A percentile compares a stretch with the other conserved stretches of the same genome.
These are phyloP conservation scores for Oncopodura yosiiana DNA, from an alignment of 1,140 invertebrate species.

Conservation along the genomic window DNA sequence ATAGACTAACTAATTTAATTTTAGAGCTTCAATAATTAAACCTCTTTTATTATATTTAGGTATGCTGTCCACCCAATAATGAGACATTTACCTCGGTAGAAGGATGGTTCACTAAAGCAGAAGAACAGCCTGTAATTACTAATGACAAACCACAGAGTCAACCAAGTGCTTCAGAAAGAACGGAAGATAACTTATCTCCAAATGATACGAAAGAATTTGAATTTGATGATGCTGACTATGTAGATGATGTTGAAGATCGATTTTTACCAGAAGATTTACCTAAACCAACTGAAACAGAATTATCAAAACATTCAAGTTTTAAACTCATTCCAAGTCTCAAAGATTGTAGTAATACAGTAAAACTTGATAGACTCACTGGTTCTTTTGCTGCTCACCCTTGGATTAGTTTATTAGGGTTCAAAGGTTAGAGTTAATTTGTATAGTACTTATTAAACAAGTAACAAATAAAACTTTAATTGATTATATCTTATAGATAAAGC, in stretches of 20 bases:
- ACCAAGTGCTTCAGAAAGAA: not conserved
- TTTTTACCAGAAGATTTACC: not conserved
- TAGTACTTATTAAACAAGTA: not conserved
- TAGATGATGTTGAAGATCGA: not conserved
- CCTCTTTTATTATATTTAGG: not conserved
- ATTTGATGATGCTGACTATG: too few species aligned
- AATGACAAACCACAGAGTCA: not conserved
- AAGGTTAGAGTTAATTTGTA: not conserved
- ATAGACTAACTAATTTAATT: too few species aligned
- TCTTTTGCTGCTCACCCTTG: not conserved
- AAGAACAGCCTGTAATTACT: not conserved
- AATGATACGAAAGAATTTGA: not conserved
- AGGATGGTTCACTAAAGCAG: not conserved
- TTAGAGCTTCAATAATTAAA: too few species aligned
- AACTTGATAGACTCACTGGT: not conserved
- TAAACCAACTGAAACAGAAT: not conserved
- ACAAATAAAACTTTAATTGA: not conserved
- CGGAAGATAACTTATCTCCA: not conserved
- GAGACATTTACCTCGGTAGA: too few species aligned
- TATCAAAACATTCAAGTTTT: conserved; percentile 2
- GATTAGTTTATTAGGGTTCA: not conserved
- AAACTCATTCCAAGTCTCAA: not conserved
- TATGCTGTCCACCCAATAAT: conserved; percentile 3
- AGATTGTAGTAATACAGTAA: conserved; percentile 1
- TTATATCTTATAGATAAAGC: not conserved